phyloP scores from a whole-genome alignment of 1,140 invertebrate species.

The Augochlora pura region DNA sequence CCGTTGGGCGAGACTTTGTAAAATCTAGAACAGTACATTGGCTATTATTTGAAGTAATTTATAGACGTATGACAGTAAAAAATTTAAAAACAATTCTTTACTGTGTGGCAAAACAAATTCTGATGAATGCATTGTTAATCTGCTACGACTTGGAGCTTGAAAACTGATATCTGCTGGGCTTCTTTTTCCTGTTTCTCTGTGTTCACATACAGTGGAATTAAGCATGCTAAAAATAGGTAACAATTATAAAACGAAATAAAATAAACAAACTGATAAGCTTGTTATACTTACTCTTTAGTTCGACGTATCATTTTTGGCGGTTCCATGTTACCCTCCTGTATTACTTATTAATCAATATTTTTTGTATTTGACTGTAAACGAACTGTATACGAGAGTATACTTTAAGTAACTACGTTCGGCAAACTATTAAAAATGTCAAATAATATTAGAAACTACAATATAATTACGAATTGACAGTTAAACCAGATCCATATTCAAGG shows the following conservation, averaged over 20 bases:
- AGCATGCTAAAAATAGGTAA: slow-evolving; percentile 2
- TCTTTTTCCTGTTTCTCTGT: not conserved
- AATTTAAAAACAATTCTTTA: slow-evolving; percentile 7
- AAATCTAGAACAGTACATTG: not conserved
- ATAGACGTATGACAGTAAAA: not conserved
- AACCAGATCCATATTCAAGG: not conserved
- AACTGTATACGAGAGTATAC: too few relatives aligned
- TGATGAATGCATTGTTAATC: slow-evolving; percentile 28
- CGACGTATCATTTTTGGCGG: not conserved
- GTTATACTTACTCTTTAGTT: not conserved
- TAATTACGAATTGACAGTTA: not conserved
- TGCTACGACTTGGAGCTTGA: not conserved
- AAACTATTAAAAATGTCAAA: not conserved
- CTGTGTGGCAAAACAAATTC: slow-evolving; percentile 34
- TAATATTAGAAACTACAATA: not conserved
- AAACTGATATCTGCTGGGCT: not conserved
- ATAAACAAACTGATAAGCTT: not conserved
- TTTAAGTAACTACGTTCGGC: too few relatives aligned
- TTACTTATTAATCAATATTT: too few relatives aligned
- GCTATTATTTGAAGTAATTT: not conserved
- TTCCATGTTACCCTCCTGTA: not conserved
- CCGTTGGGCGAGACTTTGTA: not conserved
- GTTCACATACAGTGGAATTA: not conserved
- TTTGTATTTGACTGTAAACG: too few relatives aligned
- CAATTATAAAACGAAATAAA: not conserved